These are phyloP conservation scores for Pangasianodon gigas DNA, from an alignment of 2,113 vertebrate species.

Conservation along the genomic window DNA sequence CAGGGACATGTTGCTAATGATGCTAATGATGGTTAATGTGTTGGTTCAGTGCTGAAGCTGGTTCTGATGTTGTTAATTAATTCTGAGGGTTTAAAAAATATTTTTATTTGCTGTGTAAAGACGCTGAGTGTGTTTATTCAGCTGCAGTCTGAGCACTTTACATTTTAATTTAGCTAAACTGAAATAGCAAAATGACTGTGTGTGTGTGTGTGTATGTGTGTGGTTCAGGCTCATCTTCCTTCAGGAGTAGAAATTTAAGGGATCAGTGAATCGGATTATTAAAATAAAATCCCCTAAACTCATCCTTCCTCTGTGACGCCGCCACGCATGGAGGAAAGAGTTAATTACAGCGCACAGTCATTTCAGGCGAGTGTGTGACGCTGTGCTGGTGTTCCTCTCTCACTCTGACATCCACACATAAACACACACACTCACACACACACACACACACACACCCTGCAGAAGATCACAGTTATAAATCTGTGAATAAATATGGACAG, in stretches of 20 bases:
- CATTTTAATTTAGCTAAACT: conserved; percentile 33
- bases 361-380: conserved; percentile 57
- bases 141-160: conserved; percentile 3
- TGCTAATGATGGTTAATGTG: conserved; percentile 15
- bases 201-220: conserved; percentile 41
- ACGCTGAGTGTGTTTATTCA: not conserved
- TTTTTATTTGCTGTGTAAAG: conserved; percentile 10
- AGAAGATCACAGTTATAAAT: not conserved
- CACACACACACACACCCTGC: not conserved
- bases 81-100: conserved; percentile 8
- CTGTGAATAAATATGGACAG: not conserved
- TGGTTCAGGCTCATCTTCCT: conserved; percentile 66
- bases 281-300: conserved; percentile 69
- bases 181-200: conserved; percentile 53
- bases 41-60: conserved; percentile 6
- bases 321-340: conserved; percentile 73
- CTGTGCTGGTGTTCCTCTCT: conserved; percentile 48
- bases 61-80: conserved; percentile 9
- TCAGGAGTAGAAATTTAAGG: conserved; percentile 75
- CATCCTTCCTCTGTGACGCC: conserved; percentile 49
- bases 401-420: not conserved
- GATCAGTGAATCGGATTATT: conserved; percentile 82
- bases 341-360: conserved; percentile 70
- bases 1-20: not conserved
- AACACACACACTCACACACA: conserved; percentile 19